Conservation (phyloP, 2,888 invertebrate genomes). For the Spisula solida region DNA sequence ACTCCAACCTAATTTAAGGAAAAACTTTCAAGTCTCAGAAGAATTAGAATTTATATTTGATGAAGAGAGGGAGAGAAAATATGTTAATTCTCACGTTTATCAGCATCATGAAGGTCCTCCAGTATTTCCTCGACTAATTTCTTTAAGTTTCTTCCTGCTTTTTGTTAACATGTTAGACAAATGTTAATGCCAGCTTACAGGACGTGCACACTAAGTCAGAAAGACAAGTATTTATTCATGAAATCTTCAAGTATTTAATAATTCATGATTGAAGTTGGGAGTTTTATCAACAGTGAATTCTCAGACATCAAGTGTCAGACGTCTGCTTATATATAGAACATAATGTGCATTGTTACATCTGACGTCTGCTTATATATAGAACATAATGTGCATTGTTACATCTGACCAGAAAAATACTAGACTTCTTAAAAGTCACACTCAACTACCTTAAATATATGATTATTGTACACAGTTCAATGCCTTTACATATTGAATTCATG, state of each 20-base stretch:
- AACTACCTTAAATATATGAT: too few relatives aligned
- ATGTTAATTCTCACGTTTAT: not conserved
- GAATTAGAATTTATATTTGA: not conserved
- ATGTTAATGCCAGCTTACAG: not conserved
- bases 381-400: not conserved
- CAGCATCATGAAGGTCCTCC: not conserved
- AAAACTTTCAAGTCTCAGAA: not conserved
- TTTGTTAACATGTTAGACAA: not conserved
- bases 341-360: not conserved
- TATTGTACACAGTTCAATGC: too few relatives aligned
- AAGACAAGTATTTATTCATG: slow-evolving; percentile 12
- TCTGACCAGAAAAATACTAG: not conserved
- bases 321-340: not conserved
- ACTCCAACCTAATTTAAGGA: not conserved
- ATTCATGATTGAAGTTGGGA: slow-evolving; percentile 12
- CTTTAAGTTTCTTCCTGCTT: not conserved
- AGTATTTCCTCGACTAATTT: not conserved
- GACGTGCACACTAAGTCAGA: not conserved
- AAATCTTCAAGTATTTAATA: not conserved
- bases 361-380: not conserved
- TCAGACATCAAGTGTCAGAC: not conserved
- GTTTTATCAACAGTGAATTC: slow-evolving; percentile 14
- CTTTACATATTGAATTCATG: too few relatives aligned
- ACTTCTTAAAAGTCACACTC: too few relatives aligned
- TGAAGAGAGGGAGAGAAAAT: not conserved